Base-by-base conservation (phyloP, 2,113 vertebrate genomes). In the Stigmatopora argus region DNA sequence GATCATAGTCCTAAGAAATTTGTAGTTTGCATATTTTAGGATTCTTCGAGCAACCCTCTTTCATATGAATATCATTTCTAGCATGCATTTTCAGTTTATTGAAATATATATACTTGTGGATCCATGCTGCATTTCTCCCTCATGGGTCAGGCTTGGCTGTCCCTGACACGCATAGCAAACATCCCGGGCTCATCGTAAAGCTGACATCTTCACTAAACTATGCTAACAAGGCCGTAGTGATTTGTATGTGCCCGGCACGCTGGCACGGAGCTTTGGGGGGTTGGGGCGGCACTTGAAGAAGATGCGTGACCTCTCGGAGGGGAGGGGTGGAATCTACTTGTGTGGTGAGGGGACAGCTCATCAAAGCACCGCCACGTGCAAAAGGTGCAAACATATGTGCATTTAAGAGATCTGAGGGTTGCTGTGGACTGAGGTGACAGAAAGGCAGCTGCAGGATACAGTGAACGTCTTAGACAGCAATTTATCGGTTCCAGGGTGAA, bases 181-280 rank as follows among this genome's bases (percentile, higher is more conserved):
- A 85, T 80, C 85, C 85, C 31, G 62, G 83, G 74, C 47, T 52
- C 77, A 84, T 87, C 87, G 71, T 90, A 90, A 91, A 89, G 82
- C 85, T 89, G 89, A 90, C 88, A 89, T 90, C 90, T 90, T 89
- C 87, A 89, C 88, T 90, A 89, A 89, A 89, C 86, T 90, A 91
- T 91, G 87, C 88, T 91, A 91, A 91, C 87, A 91, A 89, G 85
- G 85, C 85, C 49, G 64, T 56, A 19, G 86, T 89, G 89, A 90
- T 89, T 90, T 89, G 89, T 88, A 89, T 89, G 88, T 86, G 85
- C 84, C 84, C 82, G 69, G 83, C 72, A 78, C 44, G 68, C 62
- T 74, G 85, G 84, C 78, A 83, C 71, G 73, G 72, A 78, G 62
- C n/a, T 44, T 13, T 65, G 70, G 69, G 49, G 63, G 15, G 44